Evolutionary conservation across 2,797 vertebrate genomes (phyloP), one percentile per base, ranked within the genome.

Genomic region (Micrastur ruficollis): DNA sequence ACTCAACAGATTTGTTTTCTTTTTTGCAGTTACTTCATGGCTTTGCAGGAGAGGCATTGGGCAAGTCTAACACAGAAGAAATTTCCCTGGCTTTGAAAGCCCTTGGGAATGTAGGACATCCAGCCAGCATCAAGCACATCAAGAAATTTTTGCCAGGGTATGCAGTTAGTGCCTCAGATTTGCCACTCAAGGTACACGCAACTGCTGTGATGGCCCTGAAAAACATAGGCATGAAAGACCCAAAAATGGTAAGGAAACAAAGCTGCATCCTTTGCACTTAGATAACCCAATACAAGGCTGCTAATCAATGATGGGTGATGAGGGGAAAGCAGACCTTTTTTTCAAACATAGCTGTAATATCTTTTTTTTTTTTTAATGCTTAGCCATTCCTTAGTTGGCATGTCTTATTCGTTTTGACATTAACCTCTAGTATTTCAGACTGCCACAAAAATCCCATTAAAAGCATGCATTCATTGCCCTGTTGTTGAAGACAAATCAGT

Each of bases 31-130:
- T 95, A 46, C 90, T 98, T 63, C 96, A 96, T 38, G 90, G 96
- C 52, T 96, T 97, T 86, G 95, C 95, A 65, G 95, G 86, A 70
- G 97, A 98, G 34, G 97, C 96, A 66, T 6, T 94, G 70, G 96
- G 84, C 62, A 96, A 96, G 70, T 96, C 87, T 55, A 85, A 93
- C 42, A 36, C 50, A 53, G 97, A 98, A 65, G 97, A 97, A 11
- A 97, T 97, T 31, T 61, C 52, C 32, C 75, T 98, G 47, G 96
- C 95, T 74, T 68, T 98, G 94, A 98, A 98, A 94, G 91, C 96
- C 34, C 78, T 97, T 65, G 98, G 97, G 23, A 98, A 98, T 50
- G 92, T 96, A 22, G 97, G 97, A 29, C 96, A 98, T 61, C 94
- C 89, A 82, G 70, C 81, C 68, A 97, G 96, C 71, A 93, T 98